These are phyloP conservation scores for Chloromyia formosa DNA, from an alignment of 2,888 invertebrate species.

Conservation along the genomic window DNA sequence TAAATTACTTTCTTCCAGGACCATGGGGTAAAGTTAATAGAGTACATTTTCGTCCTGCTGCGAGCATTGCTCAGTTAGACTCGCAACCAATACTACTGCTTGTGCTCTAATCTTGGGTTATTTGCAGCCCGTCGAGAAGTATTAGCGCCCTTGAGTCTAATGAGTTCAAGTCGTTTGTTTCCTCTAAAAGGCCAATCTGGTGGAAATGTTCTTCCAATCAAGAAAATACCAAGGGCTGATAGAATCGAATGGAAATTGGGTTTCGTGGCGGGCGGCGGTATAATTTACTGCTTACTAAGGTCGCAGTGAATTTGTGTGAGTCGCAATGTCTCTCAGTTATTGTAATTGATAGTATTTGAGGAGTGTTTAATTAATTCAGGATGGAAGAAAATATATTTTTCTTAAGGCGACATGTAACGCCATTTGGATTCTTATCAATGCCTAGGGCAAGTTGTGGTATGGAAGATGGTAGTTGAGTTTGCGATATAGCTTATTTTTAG, in stretches of 20 bases:
- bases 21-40: not conserved
- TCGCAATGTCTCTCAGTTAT: not conserved
- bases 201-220: conserved; percentile 12
- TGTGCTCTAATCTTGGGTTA: not conserved
- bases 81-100: not conserved
- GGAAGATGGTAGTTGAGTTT: too few relatives aligned
- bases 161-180: conserved; percentile 10
- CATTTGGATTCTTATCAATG: too few relatives aligned
- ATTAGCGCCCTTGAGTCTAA: conserved; percentile 1
- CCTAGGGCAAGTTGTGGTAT: too few relatives aligned
- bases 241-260: conserved; percentile 31
- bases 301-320: not conserved
- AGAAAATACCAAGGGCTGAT: not conserved
- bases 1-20: conserved; percentile 30
- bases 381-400: not conserved
- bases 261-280: not conserved
- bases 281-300: not conserved
- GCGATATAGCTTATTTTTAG: too few relatives aligned
- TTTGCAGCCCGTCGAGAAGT: conserved; percentile 1
- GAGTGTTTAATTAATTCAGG: conserved; percentile 14
- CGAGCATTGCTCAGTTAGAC: not conserved
- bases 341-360: conserved; percentile 3
- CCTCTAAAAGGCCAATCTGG: conserved; percentile 21
- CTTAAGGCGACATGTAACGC: not conserved
- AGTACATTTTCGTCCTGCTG: not conserved